phyloP scores from a whole-genome alignment of 2,888 invertebrate genomes.

The Smittia aterrima region DNA sequence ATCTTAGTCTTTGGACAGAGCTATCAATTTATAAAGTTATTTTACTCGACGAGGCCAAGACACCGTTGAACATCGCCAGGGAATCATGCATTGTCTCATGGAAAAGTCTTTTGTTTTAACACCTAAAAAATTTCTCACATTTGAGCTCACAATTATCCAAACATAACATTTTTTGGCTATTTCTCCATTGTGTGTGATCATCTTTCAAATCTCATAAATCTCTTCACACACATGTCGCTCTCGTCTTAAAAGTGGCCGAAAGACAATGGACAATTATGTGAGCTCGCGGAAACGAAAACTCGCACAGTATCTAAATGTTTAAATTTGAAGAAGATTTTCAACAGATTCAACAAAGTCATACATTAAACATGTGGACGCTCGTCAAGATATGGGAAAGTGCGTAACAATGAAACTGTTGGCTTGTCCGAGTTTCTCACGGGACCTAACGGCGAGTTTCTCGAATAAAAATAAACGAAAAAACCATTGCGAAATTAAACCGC shows the following conservation, averaged over 20 bases:
- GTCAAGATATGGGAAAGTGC: conserved; percentile 7
- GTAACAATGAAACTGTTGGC: background rate
- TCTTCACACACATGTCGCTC: conserved; percentile 19
- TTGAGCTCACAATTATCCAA: background rate
- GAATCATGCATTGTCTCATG: background rate
- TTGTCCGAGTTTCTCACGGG: background rate
- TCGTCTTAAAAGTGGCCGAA: background rate
- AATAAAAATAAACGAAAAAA: too few relatives aligned
- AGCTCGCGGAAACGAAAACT: background rate
- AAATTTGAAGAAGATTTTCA: background rate
- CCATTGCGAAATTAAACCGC: too few relatives aligned
- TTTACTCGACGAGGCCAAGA: too few relatives aligned
- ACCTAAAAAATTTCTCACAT: background rate
- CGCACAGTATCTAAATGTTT: conserved; percentile 12
- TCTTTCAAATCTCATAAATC: conserved; percentile 8
- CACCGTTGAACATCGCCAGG: too few relatives aligned
- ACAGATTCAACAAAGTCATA: background rate
- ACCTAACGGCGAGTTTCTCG: too few relatives aligned
- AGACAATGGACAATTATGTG: conserved; percentile 15
- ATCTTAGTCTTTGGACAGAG: too few relatives aligned
- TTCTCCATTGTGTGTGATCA: conserved; percentile 2
- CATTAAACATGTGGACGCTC: conserved; percentile 5
- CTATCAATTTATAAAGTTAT: too few relatives aligned
- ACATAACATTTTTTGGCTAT: background rate
- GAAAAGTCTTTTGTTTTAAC: background rate